These are phyloP conservation scores for Emmelina monodactyla DNA, from an alignment of 2,888 invertebrate genomes.

Conservation along the genomic window DNA sequence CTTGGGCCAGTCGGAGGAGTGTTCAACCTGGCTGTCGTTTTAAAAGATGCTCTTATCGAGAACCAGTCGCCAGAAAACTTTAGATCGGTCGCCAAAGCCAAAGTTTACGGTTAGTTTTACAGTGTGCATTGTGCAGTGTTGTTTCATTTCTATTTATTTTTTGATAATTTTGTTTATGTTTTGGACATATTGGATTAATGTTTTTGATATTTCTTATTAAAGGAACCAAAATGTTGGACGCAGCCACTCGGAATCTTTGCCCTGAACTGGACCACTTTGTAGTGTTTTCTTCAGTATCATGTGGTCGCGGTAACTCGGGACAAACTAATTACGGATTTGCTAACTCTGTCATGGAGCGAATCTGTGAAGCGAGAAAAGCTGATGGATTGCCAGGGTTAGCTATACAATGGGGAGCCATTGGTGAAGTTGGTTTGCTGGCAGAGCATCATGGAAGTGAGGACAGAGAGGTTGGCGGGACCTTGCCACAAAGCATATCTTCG, in stretches of 20 bases:
- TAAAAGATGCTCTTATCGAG: conserved; percentile 87
- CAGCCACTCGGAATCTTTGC: conserved; percentile 77
- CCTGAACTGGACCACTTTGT: conserved; percentile 92
- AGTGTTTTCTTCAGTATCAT: conserved; percentile 94
- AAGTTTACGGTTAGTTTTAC: conserved; percentile 83
- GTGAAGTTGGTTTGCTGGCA: conserved; percentile 75
- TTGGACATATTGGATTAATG: too few species aligned
- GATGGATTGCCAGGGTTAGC: conserved; percentile 87
- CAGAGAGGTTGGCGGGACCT: conserved; percentile 91
- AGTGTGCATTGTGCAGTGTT: too few species aligned
- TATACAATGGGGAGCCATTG: conserved; percentile 99
- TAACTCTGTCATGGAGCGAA: conserved; percentile 97
- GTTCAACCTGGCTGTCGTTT: conserved; percentile 94
- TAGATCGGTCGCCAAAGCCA: conserved; percentile 82
- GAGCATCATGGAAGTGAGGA: conserved; percentile 91
- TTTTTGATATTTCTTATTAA: too few species aligned
- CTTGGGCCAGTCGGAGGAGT: conserved; percentile 83
- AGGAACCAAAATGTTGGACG: conserved; percentile 83
- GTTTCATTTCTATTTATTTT: too few species aligned
- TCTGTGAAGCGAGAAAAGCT: conserved; percentile 84
- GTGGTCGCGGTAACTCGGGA: conserved; percentile 96
- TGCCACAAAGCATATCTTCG: conserved; percentile 93
- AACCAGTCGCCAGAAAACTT: conserved; percentile 85
- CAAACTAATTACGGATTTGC: conserved; percentile 97
- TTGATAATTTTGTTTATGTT: too few species aligned